Conservation (phyloP, 2,797 vertebrate species). For the Hippopotamyrus pictus region DNA sequence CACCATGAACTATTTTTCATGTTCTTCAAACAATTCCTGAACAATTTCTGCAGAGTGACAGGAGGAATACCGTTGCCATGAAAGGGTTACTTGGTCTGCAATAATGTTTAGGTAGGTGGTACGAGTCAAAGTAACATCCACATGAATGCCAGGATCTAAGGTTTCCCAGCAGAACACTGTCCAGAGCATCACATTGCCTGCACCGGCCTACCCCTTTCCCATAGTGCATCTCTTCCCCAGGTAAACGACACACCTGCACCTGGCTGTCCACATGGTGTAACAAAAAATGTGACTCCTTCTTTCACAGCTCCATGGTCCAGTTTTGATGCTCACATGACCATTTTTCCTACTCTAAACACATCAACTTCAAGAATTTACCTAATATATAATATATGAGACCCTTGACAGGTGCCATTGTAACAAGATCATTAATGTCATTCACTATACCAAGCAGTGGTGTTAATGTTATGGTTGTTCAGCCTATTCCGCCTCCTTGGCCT, state of each 20-base stretch:
- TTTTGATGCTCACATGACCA: not conserved
- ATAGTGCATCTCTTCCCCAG: not conserved
- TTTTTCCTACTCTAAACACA: not conserved
- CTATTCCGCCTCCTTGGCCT: not conserved
- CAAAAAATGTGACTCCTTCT: not conserved
- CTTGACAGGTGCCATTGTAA: not conserved
- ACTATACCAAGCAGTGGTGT: not conserved
- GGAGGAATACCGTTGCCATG: not conserved
- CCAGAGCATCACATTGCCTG: not conserved
- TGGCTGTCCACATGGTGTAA: not conserved
- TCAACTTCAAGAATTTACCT: not conserved
- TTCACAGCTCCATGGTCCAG: not conserved
- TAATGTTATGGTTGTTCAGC: not conserved
- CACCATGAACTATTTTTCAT: not conserved
- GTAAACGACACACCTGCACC: not conserved
- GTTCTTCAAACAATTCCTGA: not conserved
- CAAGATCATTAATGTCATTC: not conserved
- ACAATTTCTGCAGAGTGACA: not conserved
- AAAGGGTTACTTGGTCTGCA: not conserved
- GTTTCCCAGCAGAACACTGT: not conserved
- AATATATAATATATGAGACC: not conserved
- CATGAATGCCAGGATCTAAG: not conserved
- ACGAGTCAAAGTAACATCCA: not conserved
- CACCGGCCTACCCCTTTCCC: not conserved
- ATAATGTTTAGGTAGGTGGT: not conserved